phyloP scores from a whole-genome alignment of 2,888 invertebrate species.

The Hirtodrosophila cameraria region DNA sequence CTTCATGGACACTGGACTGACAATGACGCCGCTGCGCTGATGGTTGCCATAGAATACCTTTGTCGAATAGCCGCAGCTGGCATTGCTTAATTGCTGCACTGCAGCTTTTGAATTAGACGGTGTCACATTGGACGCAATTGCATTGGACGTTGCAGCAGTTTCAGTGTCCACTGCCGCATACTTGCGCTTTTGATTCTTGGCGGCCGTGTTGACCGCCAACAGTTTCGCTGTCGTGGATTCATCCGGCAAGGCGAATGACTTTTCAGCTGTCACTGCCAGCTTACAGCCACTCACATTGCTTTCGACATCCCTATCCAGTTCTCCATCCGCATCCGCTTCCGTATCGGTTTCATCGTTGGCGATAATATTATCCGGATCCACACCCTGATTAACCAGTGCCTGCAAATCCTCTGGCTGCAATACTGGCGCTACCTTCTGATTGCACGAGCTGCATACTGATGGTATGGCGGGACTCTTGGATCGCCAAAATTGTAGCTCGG shows the following conservation, averaged over 20 bases:
- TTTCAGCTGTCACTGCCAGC: conserved; percentile 20
- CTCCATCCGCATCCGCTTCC: conserved; percentile 47
- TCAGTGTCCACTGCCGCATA: conserved; percentile 41
- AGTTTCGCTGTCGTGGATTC: conserved; percentile 82
- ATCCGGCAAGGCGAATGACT: conserved; percentile 81
- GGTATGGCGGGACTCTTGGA: conserved; percentile 93
- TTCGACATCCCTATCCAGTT: not conserved
- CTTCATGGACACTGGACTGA: conserved; percentile 73
- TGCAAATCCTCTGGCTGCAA: conserved; percentile 87
- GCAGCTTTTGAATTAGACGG: conserved; percentile 42
- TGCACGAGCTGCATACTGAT: conserved; percentile 89
- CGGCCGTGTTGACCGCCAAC: conserved; percentile 79
- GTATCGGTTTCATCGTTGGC: conserved; percentile 80
- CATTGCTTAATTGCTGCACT: conserved; percentile 1
- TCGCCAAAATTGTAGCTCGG: conserved; percentile 95
- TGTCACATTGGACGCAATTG: conserved; percentile 62
- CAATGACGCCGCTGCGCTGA: conserved; percentile 76
- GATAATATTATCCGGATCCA: conserved; percentile 85
- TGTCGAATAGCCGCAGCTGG: conserved; percentile 61
- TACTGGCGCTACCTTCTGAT: conserved; percentile 85
- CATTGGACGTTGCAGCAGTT: conserved; percentile 49
- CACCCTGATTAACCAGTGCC: conserved; percentile 87
- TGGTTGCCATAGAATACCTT: conserved; percentile 78
- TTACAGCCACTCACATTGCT: conserved; percentile 55
- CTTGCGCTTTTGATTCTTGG: conserved; percentile 82